These are phyloP conservation scores for Tragelaphus scriptus DNA, from an alignment of 2,113 vertebrate species.

Conservation along the genomic window DNA sequence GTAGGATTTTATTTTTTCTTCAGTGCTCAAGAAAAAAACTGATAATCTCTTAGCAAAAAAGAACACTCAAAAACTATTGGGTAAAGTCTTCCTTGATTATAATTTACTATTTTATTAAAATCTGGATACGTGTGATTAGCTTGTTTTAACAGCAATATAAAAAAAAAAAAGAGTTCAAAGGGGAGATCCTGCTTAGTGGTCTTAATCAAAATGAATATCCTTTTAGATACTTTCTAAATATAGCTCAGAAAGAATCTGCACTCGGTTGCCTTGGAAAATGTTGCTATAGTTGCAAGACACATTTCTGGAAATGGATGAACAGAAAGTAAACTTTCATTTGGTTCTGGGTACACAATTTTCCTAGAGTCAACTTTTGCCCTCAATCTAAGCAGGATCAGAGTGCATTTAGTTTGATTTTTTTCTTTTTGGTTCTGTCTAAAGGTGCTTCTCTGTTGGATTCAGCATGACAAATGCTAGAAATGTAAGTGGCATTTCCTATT, in stretches of 20 bases:
- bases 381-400: background rate
- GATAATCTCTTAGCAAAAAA: slow-evolving; percentile 23
- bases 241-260: slow-evolving; percentile 76
- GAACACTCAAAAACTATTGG: slow-evolving; percentile 37
- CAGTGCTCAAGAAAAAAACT: slow-evolving; percentile 10
- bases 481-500: slow-evolving; percentile 11
- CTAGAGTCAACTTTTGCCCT: slow-evolving; percentile 2
- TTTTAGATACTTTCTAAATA: slow-evolving; percentile 79
- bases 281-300: slow-evolving; percentile 85
- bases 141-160: slow-evolving; percentile 14
- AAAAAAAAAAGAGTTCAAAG: slow-evolving; percentile 48
- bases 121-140: slow-evolving; percentile 37
- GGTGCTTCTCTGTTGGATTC: background rate
- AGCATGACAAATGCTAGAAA: slow-evolving; percentile 23
- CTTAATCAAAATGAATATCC: slow-evolving; percentile 77
- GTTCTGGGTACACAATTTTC: slow-evolving; percentile 54
- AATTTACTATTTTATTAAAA: slow-evolving; percentile 56
- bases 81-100: slow-evolving; percentile 43
- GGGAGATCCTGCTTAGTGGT: slow-evolving; percentile 59
- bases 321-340: slow-evolving; percentile 75
- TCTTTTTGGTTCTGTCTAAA: slow-evolving; percentile 5
- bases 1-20: slow-evolving; percentile 20
- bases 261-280: slow-evolving; percentile 83
- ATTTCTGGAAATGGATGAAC: slow-evolving; percentile 71
- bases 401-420: background rate